phyloP scores from a whole-genome alignment of 2,113 vertebrate genomes.

The Solea senegalensis region DNA sequence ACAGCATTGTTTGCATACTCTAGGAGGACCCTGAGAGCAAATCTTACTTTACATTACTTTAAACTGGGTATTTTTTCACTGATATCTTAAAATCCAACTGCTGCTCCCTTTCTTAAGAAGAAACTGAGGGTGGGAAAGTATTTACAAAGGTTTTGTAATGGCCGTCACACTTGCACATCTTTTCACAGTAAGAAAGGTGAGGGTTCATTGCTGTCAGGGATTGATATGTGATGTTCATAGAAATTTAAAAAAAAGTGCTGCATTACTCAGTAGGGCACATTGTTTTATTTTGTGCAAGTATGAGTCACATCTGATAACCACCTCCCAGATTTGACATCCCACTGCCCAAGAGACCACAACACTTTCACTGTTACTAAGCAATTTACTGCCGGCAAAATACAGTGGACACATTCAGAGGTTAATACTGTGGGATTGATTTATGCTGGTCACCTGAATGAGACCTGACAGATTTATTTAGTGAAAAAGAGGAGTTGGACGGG shows the following conservation, averaged over 20 bases:
- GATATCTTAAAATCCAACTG: too few relatives aligned
- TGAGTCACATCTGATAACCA: conserved; percentile 44
- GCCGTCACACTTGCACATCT: not conserved
- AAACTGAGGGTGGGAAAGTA: not conserved
- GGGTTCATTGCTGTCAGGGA: not conserved
- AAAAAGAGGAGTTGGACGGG: conserved; percentile 7
- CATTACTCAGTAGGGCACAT: conserved; percentile 31
- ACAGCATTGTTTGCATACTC: too few relatives aligned
- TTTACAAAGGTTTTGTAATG: not conserved
- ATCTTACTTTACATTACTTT: too few relatives aligned
- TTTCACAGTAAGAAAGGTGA: too few relatives aligned
- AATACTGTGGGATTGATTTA: not conserved
- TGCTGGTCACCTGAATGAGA: conserved; percentile 22
- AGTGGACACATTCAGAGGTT: conserved; percentile 6
- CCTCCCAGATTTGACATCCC: conserved; percentile 25
- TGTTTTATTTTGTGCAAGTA: conserved; percentile 35
- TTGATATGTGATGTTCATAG: not conserved
- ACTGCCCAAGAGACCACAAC: not conserved
- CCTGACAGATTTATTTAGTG: conserved; percentile 34
- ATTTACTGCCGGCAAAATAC: not conserved
- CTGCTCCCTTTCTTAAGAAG: not conserved
- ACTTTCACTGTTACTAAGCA: not conserved
- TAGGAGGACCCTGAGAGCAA: too few relatives aligned
- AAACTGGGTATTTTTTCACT: too few relatives aligned
- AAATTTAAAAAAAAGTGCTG: conserved; percentile 4